A percentile compares a stretch with the other conserved stretches of the same genome.
Evolutionary conservation across 2,797 vertebrate species (phyloP).

Genomic region (Neosalanx taihuensis): DNA sequence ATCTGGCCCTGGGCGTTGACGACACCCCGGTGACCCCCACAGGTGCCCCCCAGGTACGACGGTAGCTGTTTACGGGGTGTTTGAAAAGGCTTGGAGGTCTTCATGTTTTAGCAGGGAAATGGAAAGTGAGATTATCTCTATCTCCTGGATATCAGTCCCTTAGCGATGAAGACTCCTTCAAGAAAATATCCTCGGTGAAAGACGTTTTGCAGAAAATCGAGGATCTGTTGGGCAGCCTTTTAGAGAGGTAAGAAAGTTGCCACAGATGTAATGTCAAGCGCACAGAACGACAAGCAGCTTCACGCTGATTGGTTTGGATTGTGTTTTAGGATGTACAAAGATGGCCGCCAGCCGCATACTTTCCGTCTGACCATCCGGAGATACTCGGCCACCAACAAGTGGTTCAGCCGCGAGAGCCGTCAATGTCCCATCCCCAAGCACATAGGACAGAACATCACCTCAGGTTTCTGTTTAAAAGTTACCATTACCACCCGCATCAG

Average conservation of each 20-base stretch:
- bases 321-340: conserved; percentile 74
- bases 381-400: conserved; percentile 65
- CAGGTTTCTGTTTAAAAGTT: conserved; percentile 61
- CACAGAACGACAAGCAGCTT: background rate
- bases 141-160: conserved; percentile 75
- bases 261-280: background rate
- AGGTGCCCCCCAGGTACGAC: conserved; percentile 84
- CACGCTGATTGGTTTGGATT: background rate
- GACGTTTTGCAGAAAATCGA: conserved; percentile 79
- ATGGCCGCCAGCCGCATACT: conserved; percentile 84
- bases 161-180: conserved; percentile 93
- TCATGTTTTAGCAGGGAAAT: background rate
- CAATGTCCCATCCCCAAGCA: conserved; percentile 83
- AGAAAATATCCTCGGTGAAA: conserved; percentile 78
- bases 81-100: conserved; percentile 1
- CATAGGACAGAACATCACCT: conserved; percentile 72
- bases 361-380: conserved; percentile 78
- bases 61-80: too few relatives aligned
- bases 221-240: conserved; percentile 77
- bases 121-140: background rate
- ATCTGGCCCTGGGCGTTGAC: conserved; percentile 80
- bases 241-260: conserved; percentile 71
- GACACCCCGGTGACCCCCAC: conserved; percentile 76
- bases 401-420: conserved; percentile 81
- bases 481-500: background rate